A percentile compares a stretch with the other conserved stretches of the same genome.
phyloP scores from a whole-genome alignment of 2,888 invertebrate species.

The Stenoptilia bipunctidactyla region DNA sequence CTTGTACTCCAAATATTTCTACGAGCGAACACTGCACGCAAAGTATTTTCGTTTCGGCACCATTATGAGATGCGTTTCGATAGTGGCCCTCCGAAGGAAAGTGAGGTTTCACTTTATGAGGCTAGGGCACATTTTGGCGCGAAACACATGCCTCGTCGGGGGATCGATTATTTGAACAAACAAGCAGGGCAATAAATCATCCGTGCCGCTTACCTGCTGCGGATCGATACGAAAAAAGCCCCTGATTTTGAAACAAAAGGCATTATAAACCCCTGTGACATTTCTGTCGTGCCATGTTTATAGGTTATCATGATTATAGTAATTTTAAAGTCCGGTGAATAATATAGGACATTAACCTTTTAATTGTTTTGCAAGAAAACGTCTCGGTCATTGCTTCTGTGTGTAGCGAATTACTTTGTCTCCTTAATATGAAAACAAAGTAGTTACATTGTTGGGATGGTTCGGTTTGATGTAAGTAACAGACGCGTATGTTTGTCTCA shows the following conservation, averaged over 20 bases:
- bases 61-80: constrained; percentile 41
- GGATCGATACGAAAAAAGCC: constrained; percentile 56
- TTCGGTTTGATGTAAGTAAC: not conserved
- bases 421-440: no score
- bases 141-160: constrained; percentile 25
- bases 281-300: constrained; percentile 31
- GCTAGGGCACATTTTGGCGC: constrained; percentile 26
- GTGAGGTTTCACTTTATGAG: constrained; percentile 17
- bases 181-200: constrained; percentile 65
- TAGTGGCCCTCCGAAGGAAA: constrained; percentile 19
- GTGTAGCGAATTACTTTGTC: no score
- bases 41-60: constrained; percentile 47
- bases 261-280: constrained; percentile 46
- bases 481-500: not conserved
- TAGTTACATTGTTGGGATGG: not conserved
- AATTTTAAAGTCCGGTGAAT: no score
- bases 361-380: not conserved
- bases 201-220: constrained; percentile 62
- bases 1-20: constrained; percentile 51
- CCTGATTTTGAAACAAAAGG: constrained; percentile 49
- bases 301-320: not conserved
- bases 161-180: constrained; percentile 68
- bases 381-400: not conserved
- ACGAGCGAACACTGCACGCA: constrained; percentile 34
- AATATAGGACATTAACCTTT: not conserved